Base-by-base conservation (phyloP, 2,888 invertebrate genomes). In the Apamea monoglypha region DNA sequence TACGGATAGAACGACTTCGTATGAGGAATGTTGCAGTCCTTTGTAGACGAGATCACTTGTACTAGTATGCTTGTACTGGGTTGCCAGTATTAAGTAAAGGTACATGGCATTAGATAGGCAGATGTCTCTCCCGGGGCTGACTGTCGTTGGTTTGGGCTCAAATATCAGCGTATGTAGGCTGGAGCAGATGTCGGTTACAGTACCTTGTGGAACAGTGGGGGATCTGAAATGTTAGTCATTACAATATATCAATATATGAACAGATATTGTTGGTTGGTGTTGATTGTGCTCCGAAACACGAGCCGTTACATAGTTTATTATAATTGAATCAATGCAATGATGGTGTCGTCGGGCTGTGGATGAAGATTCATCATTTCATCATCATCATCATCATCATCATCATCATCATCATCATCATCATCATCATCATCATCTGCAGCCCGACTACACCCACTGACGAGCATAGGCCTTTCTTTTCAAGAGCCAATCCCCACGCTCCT, bases 121-220 rank as follows among this genome's bases (percentile, higher is more conserved):
- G 0, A 94, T 61, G 1, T 94, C 94, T 74, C 90, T 91, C 0
- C 95, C 95, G 0, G 93, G 89, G 1, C 84, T 89, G 10, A 92
- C 83, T 7, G 68, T 5, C 0, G 87, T 75, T 5, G 78, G 53
- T 10, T 82, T 79, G 1, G 78, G 75, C 1, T 78, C 76, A 74
- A 94, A 94, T 59, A 95, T 69, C 1, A 95, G 73, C 18, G 82
- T 78, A 0, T 92, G 82, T 47, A 95, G 79, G 32, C 76, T 71
- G 1, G 71, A 78, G 76, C 88, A 80, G 59, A 94, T 91, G 40
- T 80, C 81, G 0, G 76, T 64, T 5, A 92, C 70, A 0, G 84
- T 87, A 2, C 91, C 89, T 21, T 88, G 80, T 2, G 94, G 78
- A 16, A 93, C 40, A 2, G 76, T 70, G 5, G 94, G 92, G 10